Evolutionary conservation across 2,888 invertebrate genomes (phyloP).

Genomic region (Thumatha senex): DNA sequence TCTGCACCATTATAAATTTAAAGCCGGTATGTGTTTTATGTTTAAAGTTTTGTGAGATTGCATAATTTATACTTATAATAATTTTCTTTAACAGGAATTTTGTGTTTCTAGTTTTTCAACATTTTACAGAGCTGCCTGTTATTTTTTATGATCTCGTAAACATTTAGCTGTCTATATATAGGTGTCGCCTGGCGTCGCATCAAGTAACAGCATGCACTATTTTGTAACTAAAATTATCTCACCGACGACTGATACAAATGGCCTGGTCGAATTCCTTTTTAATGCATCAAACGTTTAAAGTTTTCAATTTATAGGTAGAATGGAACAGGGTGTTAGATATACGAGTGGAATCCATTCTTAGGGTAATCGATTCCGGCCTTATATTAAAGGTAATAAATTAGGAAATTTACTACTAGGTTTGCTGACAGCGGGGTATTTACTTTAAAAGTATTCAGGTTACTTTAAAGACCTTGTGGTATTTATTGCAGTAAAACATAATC

Average conservation of each 20-base stretch:
- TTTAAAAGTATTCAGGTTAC: too few species aligned
- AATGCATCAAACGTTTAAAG: conserved; percentile 37
- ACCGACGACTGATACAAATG: conserved; percentile 16
- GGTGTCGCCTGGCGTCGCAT: conserved; percentile 18
- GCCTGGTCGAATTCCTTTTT: conserved; percentile 23
- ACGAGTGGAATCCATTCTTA: conserved; percentile 23
- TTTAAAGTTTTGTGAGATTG: too few species aligned
- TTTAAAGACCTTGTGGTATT: background rate
- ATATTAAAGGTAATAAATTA: conserved; percentile 18
- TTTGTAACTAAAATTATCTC: conserved; percentile 33
- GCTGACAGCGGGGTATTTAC: too few species aligned
- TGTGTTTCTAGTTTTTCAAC: background rate
- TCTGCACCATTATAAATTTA: too few species aligned
- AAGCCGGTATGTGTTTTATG: too few species aligned
- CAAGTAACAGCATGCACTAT: conserved; percentile 20
- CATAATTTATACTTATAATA: too few species aligned
- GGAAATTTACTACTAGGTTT: background rate
- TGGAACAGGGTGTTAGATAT: conserved; percentile 31
- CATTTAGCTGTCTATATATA: conserved; percentile 2
- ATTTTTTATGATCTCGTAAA: conserved; percentile 3
- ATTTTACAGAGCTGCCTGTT: background rate
- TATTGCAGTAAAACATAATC: background rate
- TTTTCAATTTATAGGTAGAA: conserved; percentile 33
- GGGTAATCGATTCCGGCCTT: conserved; percentile 12
- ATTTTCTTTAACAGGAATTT: too few species aligned